Base-by-base conservation (phyloP, 37 sponge, comb jelly and placozoan genomes). In the Spongilla lacustris region DNA sequence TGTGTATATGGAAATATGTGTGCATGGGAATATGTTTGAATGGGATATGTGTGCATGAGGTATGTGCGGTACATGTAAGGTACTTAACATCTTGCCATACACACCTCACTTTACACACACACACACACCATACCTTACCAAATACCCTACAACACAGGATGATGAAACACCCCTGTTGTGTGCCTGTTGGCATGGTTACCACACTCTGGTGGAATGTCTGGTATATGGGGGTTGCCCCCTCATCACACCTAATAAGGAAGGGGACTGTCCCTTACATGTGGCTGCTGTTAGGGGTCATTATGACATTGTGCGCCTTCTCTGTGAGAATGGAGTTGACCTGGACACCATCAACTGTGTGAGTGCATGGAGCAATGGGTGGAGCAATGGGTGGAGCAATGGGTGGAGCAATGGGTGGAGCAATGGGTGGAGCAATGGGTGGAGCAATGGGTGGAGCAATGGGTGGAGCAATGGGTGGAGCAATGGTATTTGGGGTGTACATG, bases 161-260 rank as follows among this genome's bases (percentile, higher is more conserved):
- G 91, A 89, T 0, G 96, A 96, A 70, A 93, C 96, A n/a, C 76
- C 96, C 19, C 72, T 96, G 26, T 88, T 86, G 38, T 88, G 92
- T 83, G 93, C 89, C 0, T 83, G 86, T 31, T 96, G 96, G 96
- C 93, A 96, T 90, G 96, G 96, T 9, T 93, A 83, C 74, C 86
- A 83, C 79, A 79, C 48, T 21, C 78, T 96, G 26, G 96, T 96
- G 50, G 84, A 89, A 85, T 89, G 89, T 78, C 81, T 96, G 70
- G 87, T 87, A 17, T 30, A 30, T 32, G 86, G 89, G 0, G 85
- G 89, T 31, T 84, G 89, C 58, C 78, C 82, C 68, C 86, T 94
- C 77, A 31, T 48, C 19, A 28, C 82, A 0, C 23, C 50, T 31
- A 94, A 89, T 83, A 85, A 86, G 31, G 94, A 96, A 25, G 84